These are phyloP conservation scores for Lutjanus campechanus DNA, from an alignment of 2,797 vertebrate species.

Conservation along the genomic window DNA sequence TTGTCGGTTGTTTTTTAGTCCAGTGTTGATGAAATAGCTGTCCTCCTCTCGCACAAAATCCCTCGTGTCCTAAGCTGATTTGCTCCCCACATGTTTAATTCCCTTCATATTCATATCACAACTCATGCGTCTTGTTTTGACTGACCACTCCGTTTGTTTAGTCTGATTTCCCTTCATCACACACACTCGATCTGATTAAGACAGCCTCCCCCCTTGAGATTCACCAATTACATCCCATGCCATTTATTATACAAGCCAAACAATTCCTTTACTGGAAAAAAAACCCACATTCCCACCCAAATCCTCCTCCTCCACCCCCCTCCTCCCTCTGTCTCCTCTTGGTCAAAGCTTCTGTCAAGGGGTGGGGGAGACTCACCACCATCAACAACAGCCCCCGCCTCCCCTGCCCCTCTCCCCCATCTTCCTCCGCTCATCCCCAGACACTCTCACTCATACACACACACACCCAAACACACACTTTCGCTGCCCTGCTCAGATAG, in stretches of 20 bases:
- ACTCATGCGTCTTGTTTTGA: slow-evolving; percentile 45
- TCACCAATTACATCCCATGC: slow-evolving; percentile 39
- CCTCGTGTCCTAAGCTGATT: slow-evolving; percentile 67
- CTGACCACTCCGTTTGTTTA: slow-evolving; percentile 56
- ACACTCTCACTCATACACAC: slow-evolving; percentile 69
- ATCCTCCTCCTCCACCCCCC: slow-evolving; percentile 49
- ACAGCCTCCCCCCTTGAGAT: slow-evolving; percentile 31
- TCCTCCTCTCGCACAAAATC: slow-evolving; percentile 42
- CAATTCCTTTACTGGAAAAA: slow-evolving; percentile 56
- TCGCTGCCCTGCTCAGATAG: slow-evolving; percentile 68
- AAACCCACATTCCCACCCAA: slow-evolving; percentile 57
- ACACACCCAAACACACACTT: slow-evolving; percentile 71
- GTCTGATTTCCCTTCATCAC: slow-evolving; percentile 44
- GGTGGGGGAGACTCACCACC: slow-evolving; percentile 47
- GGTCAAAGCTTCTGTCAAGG: slow-evolving; percentile 72
- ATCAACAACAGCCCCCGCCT: slow-evolving; percentile 50
- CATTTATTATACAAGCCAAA: slow-evolving; percentile 64
- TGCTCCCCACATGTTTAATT: slow-evolving; percentile 61
- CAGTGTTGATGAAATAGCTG: slow-evolving; percentile 40
- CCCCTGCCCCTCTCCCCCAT: not conserved
- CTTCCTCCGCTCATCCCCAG: slow-evolving; percentile 51
- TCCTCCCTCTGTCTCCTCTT: slow-evolving; percentile 52
- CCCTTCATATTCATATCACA: slow-evolving; percentile 60
- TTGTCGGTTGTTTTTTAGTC: slow-evolving; percentile 38
- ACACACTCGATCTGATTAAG: slow-evolving; percentile 38